Evolutionary conservation across 2,888 invertebrate species (phyloP).

Genomic region (Melipona beecheii): DNA sequence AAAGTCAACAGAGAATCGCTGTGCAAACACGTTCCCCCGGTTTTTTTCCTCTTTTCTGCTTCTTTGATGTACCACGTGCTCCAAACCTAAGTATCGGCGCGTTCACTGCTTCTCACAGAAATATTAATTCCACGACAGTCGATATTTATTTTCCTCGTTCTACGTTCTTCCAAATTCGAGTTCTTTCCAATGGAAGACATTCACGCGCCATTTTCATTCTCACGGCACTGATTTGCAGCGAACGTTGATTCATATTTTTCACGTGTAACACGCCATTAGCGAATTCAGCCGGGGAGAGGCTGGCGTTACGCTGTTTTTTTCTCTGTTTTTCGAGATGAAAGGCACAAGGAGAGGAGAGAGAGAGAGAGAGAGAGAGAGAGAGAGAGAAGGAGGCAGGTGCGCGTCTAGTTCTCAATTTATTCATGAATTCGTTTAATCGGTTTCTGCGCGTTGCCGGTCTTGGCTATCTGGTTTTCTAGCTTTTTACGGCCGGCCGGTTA

Average conservation of each 20-base stretch:
- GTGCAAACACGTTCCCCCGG: not conserved
- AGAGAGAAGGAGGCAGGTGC: constrained; percentile 75
- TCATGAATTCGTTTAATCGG: constrained; percentile 84
- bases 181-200: too few relatives aligned
- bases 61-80: not conserved
- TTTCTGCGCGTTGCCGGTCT: constrained; percentile 75
- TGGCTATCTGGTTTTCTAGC: constrained; percentile 70
- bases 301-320: not conserved
- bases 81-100: not conserved
- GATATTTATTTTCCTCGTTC: too few relatives aligned
- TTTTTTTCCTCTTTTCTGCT: not conserved
- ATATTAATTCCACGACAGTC: too few relatives aligned
- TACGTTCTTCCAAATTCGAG: too few relatives aligned
- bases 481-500: constrained; percentile 76
- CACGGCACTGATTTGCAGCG: not conserved
- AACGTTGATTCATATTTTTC: not conserved
- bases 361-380: not conserved
- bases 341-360: constrained; percentile 16
- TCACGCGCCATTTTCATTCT: not conserved
- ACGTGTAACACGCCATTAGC: not conserved
- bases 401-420: constrained; percentile 80
- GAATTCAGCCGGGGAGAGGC: not conserved
- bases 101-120: too few relatives aligned
- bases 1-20: not conserved
- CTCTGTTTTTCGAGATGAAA: constrained; percentile 1